Base-by-base conservation (phyloP, 2,888 invertebrate genomes). In the Osmoderma eremita region DNA sequence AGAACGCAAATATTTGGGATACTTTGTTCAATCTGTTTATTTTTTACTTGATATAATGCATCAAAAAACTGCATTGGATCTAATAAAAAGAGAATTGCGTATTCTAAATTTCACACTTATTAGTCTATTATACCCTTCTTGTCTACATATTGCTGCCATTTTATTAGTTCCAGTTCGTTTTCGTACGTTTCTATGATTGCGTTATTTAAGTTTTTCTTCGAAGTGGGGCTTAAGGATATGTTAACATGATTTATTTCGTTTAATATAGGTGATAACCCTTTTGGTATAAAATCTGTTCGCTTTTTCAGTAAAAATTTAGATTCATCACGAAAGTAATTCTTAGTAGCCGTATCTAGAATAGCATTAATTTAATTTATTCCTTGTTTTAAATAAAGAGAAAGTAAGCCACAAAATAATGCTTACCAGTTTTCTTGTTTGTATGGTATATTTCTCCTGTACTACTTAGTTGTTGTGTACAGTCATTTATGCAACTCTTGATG, bases 201-300 rank as follows among this genome's bases (percentile, higher is more conserved):
- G 22, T 75, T 73, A 18, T 80, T 74, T 50, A 83, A 71, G 65
- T 73, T 73, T 22, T 75, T 72, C 70, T 79, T 81, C 0, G 77
- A 76, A 41, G 74, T 72, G n/a, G 79, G 79, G 62, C 77, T 79
- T 67, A 82, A 70, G 10, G 75, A 72, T 36, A 66, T 67, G 22
- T 78, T 74, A 6, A 79, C 67, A 56, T 72, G 50, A 51, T 76
- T 74, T n/a, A 65, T 71, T 68, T 82, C 82, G 72, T 81, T 76
- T 54, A 86, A 82, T 70, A 87, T 84, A 49, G 84, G 88, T 6
- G 88, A 88, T 81, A 87, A 80, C 12, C 88, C 88, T 84, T 88
- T 88, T 0, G 88, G 88, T 36, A 88, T 70, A 78, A 86, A 86
- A 24, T 80, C 78, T n/a, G 78, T 78, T 73, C 88, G 81, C 71